Percentiles rank a stretch among this genome's conserved stretches.
Evolutionary conservation across 2,113 vertebrate species (phyloP).

Genomic region (Balaeniceps rex): DNA sequence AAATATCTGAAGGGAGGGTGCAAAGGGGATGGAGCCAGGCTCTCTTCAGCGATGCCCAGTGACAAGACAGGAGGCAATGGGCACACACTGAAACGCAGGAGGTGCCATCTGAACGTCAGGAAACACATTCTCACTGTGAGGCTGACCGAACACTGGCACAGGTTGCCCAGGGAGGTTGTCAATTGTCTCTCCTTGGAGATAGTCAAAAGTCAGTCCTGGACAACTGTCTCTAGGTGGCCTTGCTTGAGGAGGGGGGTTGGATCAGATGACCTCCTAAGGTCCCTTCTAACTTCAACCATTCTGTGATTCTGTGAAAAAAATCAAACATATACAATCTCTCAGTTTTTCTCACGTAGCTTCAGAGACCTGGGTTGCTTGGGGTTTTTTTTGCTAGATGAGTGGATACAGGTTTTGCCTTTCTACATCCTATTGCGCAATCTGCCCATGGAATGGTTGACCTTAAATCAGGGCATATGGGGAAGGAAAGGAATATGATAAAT

Average conservation of each 20-base stretch:
- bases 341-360: not conserved
- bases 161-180: not conserved
- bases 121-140: not conserved
- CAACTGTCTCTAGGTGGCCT: fast-evolving
- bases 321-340: not conserved
- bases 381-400: not conserved
- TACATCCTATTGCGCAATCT: not conserved
- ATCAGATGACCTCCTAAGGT: not conserved
- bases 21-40: not conserved
- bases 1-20: not conserved
- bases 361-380: not conserved
- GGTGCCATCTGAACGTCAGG: not conserved
- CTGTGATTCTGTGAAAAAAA: not conserved
- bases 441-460: not conserved
- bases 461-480: not conserved
- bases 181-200: not conserved
- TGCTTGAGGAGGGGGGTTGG: not conserved
- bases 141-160: not conserved
- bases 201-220: not conserved
- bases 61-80: not conserved
- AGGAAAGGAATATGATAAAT: not conserved
- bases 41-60: not conserved
- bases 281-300: not conserved
- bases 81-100: not conserved
- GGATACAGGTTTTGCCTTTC: not conserved